phyloP scores from a whole-genome alignment of 2,888 invertebrate species.

The Sarcophaga caerulescens region DNA sequence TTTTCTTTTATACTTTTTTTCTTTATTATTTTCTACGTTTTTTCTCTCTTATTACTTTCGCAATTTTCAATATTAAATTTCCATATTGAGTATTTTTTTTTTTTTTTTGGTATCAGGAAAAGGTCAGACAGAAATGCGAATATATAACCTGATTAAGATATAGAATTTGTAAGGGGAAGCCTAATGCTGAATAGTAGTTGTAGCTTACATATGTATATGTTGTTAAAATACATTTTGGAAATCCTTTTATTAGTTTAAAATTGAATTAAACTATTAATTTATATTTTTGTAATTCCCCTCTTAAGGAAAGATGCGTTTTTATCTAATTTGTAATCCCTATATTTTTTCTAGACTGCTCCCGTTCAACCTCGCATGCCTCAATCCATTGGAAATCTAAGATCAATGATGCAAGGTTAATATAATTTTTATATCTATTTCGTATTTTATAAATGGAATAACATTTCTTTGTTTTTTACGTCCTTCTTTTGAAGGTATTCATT shows the following conservation, averaged over 20 bases:
- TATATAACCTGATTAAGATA: too few relatives aligned
- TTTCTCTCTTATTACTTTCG: too few relatives aligned
- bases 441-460: slow-evolving; percentile 12
- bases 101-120: neutral
- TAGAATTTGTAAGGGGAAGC: too few relatives aligned
- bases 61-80: neutral
- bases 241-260: too few relatives aligned
- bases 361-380: slow-evolving; percentile 71
- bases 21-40: neutral
- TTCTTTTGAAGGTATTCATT: slow-evolving; percentile 68
- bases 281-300: too few relatives aligned
- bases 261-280: too few relatives aligned
- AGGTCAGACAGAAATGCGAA: neutral
- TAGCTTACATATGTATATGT: too few relatives aligned
- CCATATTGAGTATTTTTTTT: neutral
- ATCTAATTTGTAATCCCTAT: neutral
- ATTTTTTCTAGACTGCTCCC: slow-evolving; percentile 43
- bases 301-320: too few relatives aligned
- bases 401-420: slow-evolving; percentile 71
- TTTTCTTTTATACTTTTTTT: slow-evolving; percentile 23
- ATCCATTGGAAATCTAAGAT: slow-evolving; percentile 71
- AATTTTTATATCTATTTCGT: neutral
- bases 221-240: too few relatives aligned
- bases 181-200: too few relatives aligned
- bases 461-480: neutral